A percentile compares a stretch with the other conserved stretches of the same genome.
Evolutionary conservation across 2,113 vertebrate genomes (phyloP).

Genomic region (Puffinus mauretanicus): DNA sequence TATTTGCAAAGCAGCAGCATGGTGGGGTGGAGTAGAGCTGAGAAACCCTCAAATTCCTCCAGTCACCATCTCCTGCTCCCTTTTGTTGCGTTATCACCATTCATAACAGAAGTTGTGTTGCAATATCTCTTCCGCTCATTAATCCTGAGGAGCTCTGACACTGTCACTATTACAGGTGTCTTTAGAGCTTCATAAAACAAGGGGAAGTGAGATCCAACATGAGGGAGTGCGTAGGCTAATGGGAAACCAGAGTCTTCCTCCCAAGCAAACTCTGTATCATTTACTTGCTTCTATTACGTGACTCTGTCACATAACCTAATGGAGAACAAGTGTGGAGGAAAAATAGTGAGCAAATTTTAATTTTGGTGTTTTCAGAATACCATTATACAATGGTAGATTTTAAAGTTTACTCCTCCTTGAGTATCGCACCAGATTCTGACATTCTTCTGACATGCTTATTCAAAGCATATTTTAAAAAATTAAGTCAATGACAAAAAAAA

Average conservation of each 20-base stretch:
- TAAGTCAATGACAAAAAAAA: neutral
- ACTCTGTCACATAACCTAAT: neutral
- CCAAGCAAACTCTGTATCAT: neutral
- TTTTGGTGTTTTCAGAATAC: neutral
- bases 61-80: neutral
- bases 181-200: neutral
- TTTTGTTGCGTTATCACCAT: neutral
- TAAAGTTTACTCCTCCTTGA: neutral
- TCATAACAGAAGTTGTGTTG: neutral
- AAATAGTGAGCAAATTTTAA: neutral
- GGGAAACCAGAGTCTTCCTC: neutral
- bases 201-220: neutral
- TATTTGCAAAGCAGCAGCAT: neutral
- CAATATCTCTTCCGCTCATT: neutral
- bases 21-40: neutral
- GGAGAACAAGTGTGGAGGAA: neutral
- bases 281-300: neutral
- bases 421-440: neutral
- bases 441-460: neutral
- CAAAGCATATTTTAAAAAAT: neutral
- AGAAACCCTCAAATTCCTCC: neutral
- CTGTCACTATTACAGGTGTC: no score
- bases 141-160: neutral
- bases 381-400: neutral
- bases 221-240: neutral